Base-by-base conservation (phyloP, 2,888 invertebrate species). In the Tholera decimalis region DNA sequence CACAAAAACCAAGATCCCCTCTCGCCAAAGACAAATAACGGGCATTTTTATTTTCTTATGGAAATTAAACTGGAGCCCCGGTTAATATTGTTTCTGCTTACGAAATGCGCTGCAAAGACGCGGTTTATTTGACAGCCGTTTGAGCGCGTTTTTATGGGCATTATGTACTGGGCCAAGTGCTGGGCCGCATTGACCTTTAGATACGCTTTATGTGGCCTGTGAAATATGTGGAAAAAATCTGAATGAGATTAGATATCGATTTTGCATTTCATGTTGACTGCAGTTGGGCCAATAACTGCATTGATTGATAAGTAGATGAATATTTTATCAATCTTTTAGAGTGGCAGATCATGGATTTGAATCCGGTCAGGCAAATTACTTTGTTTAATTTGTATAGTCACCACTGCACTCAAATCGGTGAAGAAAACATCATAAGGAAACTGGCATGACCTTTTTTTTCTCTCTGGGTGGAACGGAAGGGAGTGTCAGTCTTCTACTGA, bases 31-130 rank as follows among this genome's bases (percentile, higher is more conserved):
- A 79, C 81, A 83, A 80, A 83, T 79, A 77, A 68, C 54, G 73
- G 73, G 72, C 79, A 82, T 82, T 88, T 84, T 86, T 88, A 87
- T 88, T 85, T 87, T 86, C 82, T 86, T 88, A 88, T 87, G 87
- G 82, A 88, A 88, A 88, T 88, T 83, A 85, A 82, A 83, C 77
- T 75, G 78, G 74, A 62, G 67, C 68, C 69, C 65, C 73, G 67
- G 75, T 78, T 85, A 84, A 84, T 88, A 87, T 85, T 85, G 85
- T 82, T 85, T 85, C 73, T 83, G 79, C 83, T 83, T 83, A 77
- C 84, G 70, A 75, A 82, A 83, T 72, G 68, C 64, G 71, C 68
- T 56, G 69, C 65, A 70, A 69, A 75, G 78, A 73, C 80, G 68
- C 62, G 77, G 78, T 66, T 85, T 87, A 87, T 87, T 85, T 82